Conservation (phyloP, 2,113 vertebrate genomes). For the Strigops habroptila region DNA sequence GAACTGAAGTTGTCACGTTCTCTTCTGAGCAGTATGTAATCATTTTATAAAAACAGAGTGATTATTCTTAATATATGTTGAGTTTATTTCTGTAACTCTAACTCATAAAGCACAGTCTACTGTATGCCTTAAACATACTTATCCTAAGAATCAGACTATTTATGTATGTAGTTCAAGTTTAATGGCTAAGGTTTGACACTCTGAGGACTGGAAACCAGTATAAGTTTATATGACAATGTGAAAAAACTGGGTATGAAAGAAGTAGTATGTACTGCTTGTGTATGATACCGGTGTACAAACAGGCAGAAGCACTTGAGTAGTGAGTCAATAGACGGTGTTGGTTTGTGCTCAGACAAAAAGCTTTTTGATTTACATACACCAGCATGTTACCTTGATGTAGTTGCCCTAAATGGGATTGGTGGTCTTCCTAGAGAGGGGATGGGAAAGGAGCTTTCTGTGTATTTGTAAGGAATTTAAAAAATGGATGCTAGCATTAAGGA, state of each 20-base stretch:
- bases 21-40: slow-evolving; percentile 19
- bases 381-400: not conserved
- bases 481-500: not conserved
- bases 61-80: slow-evolving; percentile 28
- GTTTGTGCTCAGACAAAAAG: not conserved
- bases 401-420: not conserved
- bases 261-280: not conserved
- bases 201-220: not conserved
- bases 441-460: not conserved
- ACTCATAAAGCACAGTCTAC: not conserved
- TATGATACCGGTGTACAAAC: not conserved
- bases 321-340: not conserved
- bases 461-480: not conserved
- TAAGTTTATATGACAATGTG: too few relatives aligned
- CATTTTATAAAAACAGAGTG: slow-evolving; percentile 4
- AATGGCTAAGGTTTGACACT: not conserved
- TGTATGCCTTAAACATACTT: not conserved
- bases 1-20: not conserved
- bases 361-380: not conserved
- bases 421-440: not conserved
- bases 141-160: not conserved
- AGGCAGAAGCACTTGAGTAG: not conserved
- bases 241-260: not conserved
- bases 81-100: not conserved
- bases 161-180: not conserved